Evolutionary conservation across 2,113 vertebrate species (phyloP).

Genomic region (Poecilia latipinna): DNA sequence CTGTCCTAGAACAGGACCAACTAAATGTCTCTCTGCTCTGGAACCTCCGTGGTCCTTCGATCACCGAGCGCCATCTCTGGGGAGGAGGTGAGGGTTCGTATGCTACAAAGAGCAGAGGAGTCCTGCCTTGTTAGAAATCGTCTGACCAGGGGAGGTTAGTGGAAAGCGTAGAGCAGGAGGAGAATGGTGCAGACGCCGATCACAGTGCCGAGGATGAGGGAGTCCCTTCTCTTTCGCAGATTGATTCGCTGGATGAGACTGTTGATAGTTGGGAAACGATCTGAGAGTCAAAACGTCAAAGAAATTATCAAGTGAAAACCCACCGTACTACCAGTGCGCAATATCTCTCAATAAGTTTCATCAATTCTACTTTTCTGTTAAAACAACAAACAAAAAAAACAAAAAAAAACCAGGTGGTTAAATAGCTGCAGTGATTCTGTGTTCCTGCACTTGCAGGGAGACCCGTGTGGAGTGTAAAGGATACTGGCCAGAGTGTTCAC

Average conservation of each 20-base stretch:
- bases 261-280: constrained; percentile 97
- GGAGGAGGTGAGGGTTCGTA: constrained; percentile 23
- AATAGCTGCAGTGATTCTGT: neutral
- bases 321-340: neutral
- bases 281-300: constrained; percentile 75
- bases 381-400: neutral
- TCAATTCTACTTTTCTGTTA: neutral
- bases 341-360: neutral
- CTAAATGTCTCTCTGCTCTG: constrained; percentile 49
- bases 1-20: constrained; percentile 56
- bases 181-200: constrained; percentile 95
- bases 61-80: constrained; percentile 44
- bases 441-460: neutral
- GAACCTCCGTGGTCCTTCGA: constrained; percentile 47
- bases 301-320: constrained; percentile 18
- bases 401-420: neutral
- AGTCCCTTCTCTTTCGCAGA: constrained; percentile 95
- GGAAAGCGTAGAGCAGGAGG: constrained; percentile 93
- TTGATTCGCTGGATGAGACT: constrained; percentile 97
- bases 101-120: constrained; percentile 48
- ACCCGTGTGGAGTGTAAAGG: constrained; percentile 77
- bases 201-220: constrained; percentile 89
- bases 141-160: constrained; percentile 77
- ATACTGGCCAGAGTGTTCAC: constrained; percentile 99
- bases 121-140: constrained; percentile 37